Percentiles rank a stretch among this genome's conserved stretches.
These are phyloP conservation scores for Pachyseris speciosa DNA, from an alignment of 64 coral and sea anemone genomes.

Conservation along the genomic window DNA sequence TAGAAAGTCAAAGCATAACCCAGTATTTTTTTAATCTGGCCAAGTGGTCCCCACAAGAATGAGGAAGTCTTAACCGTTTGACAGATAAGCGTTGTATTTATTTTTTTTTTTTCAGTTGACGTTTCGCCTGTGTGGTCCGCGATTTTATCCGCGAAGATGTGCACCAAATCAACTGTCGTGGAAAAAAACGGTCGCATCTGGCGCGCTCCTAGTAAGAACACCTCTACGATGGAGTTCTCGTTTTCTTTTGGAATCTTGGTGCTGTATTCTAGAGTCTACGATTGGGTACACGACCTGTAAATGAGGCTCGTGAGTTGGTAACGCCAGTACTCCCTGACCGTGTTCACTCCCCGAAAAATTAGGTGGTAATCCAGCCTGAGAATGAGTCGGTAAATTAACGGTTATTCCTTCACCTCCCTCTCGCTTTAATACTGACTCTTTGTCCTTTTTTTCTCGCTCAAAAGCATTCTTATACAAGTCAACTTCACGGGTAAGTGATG, in stretches of 20 bases:
- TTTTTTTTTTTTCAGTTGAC: conserved; percentile 5
- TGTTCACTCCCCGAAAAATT: conserved; percentile 29
- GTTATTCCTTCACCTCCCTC: neutral
- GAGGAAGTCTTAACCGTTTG: conserved; percentile 56
- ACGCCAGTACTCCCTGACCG: conserved; percentile 22
- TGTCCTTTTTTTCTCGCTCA: conserved; percentile 86
- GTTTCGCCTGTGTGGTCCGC: too few relatives aligned
- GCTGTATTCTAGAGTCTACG: conserved; percentile 60
- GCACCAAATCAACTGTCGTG: conserved; percentile 64
- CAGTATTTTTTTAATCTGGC: neutral
- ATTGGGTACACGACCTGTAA: conserved; percentile 89
- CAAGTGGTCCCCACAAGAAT: neutral
- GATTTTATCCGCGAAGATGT: too few relatives aligned
- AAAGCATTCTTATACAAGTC: conserved; percentile 94
- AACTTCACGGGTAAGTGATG: conserved; percentile 72
- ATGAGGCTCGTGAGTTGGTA: conserved; percentile 51
- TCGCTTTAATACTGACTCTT: conserved; percentile 57
- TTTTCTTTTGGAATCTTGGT: conserved; percentile 73
- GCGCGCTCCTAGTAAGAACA: conserved; percentile 76
- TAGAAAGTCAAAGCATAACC: neutral
- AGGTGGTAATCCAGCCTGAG: neutral
- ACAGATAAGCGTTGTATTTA: neutral
- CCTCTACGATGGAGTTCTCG: conserved; percentile 86
- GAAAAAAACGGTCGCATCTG: conserved; percentile 62
- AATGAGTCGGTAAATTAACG: neutral